Percentiles rank a stretch among this genome's conserved stretches.
Conservation (phyloP, 2,888 invertebrate species). For the Phania funesta region DNA sequence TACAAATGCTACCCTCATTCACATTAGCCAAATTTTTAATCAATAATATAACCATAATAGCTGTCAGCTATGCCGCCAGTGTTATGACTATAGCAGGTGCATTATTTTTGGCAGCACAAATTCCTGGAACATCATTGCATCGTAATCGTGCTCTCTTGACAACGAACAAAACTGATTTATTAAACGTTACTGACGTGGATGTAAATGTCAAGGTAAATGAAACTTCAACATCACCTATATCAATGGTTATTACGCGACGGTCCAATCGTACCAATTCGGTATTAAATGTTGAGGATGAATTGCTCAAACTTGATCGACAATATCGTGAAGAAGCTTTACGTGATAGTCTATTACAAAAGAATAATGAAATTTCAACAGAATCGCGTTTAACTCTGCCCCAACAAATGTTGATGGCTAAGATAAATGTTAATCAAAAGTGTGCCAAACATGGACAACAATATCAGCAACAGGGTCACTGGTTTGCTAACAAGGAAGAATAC, state of each 20-base stretch:
- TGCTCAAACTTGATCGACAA: constrained; percentile 74
- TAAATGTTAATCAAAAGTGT: constrained; percentile 60
- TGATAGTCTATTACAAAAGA: constrained; percentile 70
- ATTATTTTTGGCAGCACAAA: constrained; percentile 81
- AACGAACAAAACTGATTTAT: constrained; percentile 10
- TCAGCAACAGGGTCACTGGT: constrained; percentile 71
- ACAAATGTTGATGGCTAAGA: constrained; percentile 60
- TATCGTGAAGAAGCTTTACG: constrained; percentile 74
- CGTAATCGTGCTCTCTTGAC: constrained; percentile 59
- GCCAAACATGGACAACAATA: constrained; percentile 44
- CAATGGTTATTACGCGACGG: constrained; percentile 12
- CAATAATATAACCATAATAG: constrained; percentile 77
- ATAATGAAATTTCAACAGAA: constrained; percentile 70
- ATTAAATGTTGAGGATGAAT: constrained; percentile 76
- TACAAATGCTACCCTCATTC: constrained; percentile 80
- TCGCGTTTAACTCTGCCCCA: constrained; percentile 66
- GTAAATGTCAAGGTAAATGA: not conserved
- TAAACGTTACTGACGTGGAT: constrained; percentile 1
- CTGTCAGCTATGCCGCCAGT: constrained; percentile 79
- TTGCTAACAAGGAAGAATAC: constrained; percentile 76
- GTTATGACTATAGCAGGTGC: constrained; percentile 80
- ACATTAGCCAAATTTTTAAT: constrained; percentile 77
- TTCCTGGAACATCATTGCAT: constrained; percentile 81
- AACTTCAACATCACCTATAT: not conserved
- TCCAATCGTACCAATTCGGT: constrained; percentile 70